These are phyloP conservation scores for Meloidogyne exigua DNA, from an alignment of 1,140 invertebrate genomes.

Conservation along the genomic window DNA sequence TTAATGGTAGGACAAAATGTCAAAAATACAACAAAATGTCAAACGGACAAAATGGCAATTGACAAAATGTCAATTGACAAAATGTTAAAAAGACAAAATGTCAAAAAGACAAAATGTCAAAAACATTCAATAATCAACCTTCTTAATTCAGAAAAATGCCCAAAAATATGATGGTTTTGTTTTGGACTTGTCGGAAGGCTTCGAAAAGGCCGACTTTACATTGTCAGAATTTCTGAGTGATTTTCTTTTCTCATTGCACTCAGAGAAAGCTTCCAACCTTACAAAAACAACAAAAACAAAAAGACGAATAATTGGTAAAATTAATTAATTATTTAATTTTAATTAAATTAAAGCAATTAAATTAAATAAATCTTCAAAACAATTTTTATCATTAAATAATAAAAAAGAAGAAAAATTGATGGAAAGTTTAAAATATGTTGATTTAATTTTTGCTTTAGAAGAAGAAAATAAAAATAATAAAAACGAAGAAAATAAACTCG, in stretches of 20 bases:
- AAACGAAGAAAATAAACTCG: not conserved
- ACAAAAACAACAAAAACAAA: not conserved
- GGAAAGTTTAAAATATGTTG: constrained; percentile 1
- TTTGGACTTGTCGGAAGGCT: not conserved
- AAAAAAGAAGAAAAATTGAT: not conserved
- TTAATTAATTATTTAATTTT: too few relatives aligned
- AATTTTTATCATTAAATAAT: not conserved
- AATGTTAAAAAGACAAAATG: not conserved
- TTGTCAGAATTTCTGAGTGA: not conserved
- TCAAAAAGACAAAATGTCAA: too few relatives aligned
- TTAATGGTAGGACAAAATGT: not conserved
- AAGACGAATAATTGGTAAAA: not conserved
- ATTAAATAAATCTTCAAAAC: not conserved
- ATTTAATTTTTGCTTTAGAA: not conserved
- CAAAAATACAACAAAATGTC: too few relatives aligned
- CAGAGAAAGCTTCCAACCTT: not conserved
- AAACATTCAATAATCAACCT: not conserved
- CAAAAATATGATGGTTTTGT: not conserved
- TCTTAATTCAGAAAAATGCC: not conserved
- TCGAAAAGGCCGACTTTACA: not conserved
- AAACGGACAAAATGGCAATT: too few relatives aligned
- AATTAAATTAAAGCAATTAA: not conserved
- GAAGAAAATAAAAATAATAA: not conserved
- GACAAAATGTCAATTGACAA: too few relatives aligned
- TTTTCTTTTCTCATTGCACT: not conserved